Base-by-base conservation (phyloP, 1,140 invertebrate species). In the Atopsyche davidsoni region DNA sequence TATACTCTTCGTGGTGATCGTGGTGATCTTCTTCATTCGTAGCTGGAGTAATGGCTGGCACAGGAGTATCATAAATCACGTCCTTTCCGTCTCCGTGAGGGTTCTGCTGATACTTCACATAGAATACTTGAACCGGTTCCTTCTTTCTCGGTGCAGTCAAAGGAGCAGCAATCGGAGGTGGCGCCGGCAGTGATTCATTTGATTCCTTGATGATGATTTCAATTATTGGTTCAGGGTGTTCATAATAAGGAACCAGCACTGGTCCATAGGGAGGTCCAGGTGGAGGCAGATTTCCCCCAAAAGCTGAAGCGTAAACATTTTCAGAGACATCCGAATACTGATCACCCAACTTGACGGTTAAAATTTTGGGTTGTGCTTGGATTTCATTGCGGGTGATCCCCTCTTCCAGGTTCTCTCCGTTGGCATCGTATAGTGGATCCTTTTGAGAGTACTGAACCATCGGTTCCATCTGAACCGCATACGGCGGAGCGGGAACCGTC, bases 171-270 rank as follows among this genome's bases (percentile, higher is more conserved):
- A 75, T 66, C 0, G 76, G 72, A 0, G 77, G 80, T n/a, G 81
- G 79, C 2, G 81, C 75, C 0, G 87, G 84, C 2, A 89, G 63
- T 0, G 84, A 78, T 57, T 89, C 85, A 63, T 92, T 91, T 0
- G 87, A 89, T 67, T 92, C 89, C 62, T 89, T 89, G 40, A 92
- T 90, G 44, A 92, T 92, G 53, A 91, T 92, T 69, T 92, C 89
- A 51, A 92, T 92, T 36, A 92, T 92, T 10, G 89, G 89, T 63
- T 92, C 89, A 0, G 87, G 87, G 46, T 87, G 84, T 56, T 85
- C 82, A 6, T 79, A 70, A 60, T 88, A 86, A 48, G 86, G 79
- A 4, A 76, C 76, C 35, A 65, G 61, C 42, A 77, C 70, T 51
- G 75, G 64, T 35, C 66, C 62, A 62, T 75, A 69, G 47, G 72